phyloP scores from a whole-genome alignment of 2,797 vertebrate genomes.

The Typhlichthys subterraneus region DNA sequence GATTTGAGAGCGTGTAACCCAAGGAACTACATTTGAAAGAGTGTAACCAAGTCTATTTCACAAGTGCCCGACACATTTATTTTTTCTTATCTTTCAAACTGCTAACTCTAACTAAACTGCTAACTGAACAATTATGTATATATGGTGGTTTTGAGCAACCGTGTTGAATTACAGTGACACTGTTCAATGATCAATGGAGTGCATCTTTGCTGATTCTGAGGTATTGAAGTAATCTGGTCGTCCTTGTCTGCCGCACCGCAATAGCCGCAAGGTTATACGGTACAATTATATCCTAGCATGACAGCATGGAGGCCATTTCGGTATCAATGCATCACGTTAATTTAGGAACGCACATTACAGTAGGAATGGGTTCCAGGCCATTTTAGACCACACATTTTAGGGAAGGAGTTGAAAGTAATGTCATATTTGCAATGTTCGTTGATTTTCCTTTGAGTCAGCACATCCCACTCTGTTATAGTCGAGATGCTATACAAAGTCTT shows the following conservation, averaged over 20 bases:
- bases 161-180: conserved; percentile 11
- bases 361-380: conserved; percentile 2
- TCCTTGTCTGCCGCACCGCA: conserved; percentile 15
- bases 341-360: conserved; percentile 4
- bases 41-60: too few species aligned
- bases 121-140: too few species aligned
- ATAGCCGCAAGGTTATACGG: conserved; percentile 3
- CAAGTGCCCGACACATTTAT: too few species aligned
- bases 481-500: background rate
- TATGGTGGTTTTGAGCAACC: background rate
- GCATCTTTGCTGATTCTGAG: conserved; percentile 13
- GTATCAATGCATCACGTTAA: conserved; percentile 11
- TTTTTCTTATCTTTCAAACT: too few species aligned
- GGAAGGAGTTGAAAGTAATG: background rate
- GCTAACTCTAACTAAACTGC: too few species aligned
- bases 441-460: background rate
- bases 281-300: background rate
- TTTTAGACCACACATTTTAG: background rate
- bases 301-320: conserved; percentile 4
- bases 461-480: background rate
- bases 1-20: too few species aligned
- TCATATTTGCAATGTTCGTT: background rate
- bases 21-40: too few species aligned
- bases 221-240: conserved; percentile 18
- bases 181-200: background rate